Percentiles rank a stretch among this genome's conserved stretches.
phyloP scores from a whole-genome alignment of 2,888 invertebrate genomes.

The Aromia moschata region DNA sequence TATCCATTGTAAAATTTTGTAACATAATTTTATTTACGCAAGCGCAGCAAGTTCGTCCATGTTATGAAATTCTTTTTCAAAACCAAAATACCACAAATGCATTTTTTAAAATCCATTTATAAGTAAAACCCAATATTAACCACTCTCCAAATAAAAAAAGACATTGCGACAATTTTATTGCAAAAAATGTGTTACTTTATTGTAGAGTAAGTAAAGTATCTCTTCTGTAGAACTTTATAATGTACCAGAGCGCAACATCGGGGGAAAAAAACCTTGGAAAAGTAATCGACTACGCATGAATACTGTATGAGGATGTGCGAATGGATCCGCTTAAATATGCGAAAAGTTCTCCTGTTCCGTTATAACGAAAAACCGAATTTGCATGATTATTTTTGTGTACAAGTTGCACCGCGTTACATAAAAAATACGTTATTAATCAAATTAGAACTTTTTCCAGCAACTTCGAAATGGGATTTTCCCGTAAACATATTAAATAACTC shows the following conservation, averaged over 20 bases:
- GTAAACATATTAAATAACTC: slow-evolving; percentile 7
- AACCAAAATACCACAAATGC: too few relatives aligned
- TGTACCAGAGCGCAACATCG: background rate
- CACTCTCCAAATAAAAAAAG: too few relatives aligned
- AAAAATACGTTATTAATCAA: slow-evolving; percentile 10
- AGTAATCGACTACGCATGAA: background rate
- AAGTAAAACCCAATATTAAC: too few relatives aligned
- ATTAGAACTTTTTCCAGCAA: slow-evolving; percentile 6
- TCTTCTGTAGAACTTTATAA: background rate
- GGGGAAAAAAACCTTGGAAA: background rate
- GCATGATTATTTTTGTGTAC: slow-evolving; percentile 6
- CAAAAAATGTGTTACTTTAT: too few relatives aligned
- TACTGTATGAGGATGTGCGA: background rate
- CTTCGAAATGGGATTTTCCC: slow-evolving; percentile 4
- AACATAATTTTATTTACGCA: too few relatives aligned
- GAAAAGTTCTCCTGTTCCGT: background rate
- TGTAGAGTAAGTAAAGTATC: too few relatives aligned
- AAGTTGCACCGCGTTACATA: background rate
- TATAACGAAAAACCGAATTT: background rate
- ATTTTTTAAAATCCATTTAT: too few relatives aligned
- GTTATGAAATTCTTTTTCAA: too few relatives aligned
- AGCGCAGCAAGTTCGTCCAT: too few relatives aligned
- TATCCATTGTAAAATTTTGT: too few relatives aligned
- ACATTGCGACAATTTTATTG: too few relatives aligned
- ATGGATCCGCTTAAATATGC: background rate